A percentile compares a stretch with the other conserved stretches of the same genome.
Conservation (phyloP, 2,113 vertebrate species). For the Forbesichthys papilliferus region DNA sequence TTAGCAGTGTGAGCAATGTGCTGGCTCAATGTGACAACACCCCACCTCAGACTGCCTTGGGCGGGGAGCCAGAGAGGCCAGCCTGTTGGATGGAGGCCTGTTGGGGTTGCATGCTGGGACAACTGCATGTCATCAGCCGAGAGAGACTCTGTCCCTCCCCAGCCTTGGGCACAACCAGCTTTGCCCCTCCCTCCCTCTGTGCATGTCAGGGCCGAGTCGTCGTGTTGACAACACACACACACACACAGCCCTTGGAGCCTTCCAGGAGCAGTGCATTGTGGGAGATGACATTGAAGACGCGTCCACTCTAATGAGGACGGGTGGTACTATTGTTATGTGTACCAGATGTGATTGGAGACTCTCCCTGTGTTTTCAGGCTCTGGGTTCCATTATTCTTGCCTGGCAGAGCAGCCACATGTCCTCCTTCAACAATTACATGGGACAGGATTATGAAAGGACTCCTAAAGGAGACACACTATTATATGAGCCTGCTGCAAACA, state of each 20-base stretch:
- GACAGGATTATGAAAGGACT: conserved; percentile 44
- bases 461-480: conserved; percentile 18
- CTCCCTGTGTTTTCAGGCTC: conserved; percentile 55
- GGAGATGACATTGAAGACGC: conserved; percentile 68
- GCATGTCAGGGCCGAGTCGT: conserved; percentile 65
- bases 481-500: conserved; percentile 36
- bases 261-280: conserved; percentile 44
- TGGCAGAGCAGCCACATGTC: too few relatives aligned
- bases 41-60: too few relatives aligned
- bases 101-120: conserved; percentile 76
- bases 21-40: too few relatives aligned
- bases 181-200: conserved; percentile 41
- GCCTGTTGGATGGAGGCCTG: conserved; percentile 26
- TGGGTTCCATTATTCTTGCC: too few relatives aligned
- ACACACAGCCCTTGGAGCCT: conserved; percentile 37
- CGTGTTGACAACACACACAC: conserved; percentile 68
- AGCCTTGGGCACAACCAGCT: conserved; percentile 64
- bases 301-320: conserved; percentile 73
- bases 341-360: conserved; percentile 71
- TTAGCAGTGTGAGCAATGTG: too few relatives aligned
- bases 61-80: too few relatives aligned
- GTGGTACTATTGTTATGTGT: conserved; percentile 66
- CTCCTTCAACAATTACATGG: conserved; percentile 43
- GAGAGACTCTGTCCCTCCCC: conserved; percentile 59
- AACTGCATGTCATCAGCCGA: conserved; percentile 80